Evolutionary conservation across 2,888 invertebrate genomes (phyloP), one percentile per base, ranked within the genome.

Genomic region (Diloba caeruleocephala): DNA sequence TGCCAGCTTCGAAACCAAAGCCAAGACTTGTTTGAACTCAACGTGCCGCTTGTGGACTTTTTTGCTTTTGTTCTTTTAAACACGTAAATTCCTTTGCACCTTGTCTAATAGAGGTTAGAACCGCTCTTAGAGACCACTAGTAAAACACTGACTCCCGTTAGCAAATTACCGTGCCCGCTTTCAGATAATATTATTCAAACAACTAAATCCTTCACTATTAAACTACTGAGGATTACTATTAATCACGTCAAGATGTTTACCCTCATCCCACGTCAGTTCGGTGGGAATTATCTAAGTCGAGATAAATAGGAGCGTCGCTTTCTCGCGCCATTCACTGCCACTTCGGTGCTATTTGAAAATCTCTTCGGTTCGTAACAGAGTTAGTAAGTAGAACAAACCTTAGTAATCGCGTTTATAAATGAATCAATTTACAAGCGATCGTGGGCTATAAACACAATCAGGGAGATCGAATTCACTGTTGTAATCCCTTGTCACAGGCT

Each of bases 181-280:
- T 66, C 64, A 78, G 78, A 82, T 82, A 82, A 82, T 84, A 82
- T 86, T 84, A 88, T 88, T 88, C 85, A 84, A 88, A 88, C 86
- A 85, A 85, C 78, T 84, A 86, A 89, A 85, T 87, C 85, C 86
- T 83, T 82, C 82, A 88, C 88, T 87, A 87, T 88, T 89, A 89
- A 90, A 88, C 88, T 87, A 88, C 85, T 87, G 81, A 83, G 88
- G 87, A 88, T 90, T 88, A 88, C 89, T 85, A 90, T 90, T 89
- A 90, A 89, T 90, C 89, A 90, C 88, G 88, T 85, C 89, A 89
- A 89, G 89, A 88, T 90, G 90, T 89, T 90, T 90, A 90, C 90
- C 89, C 90, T 90, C 86, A 90, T 90, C 89, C 85, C 77, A 77
- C 82, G 89, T 88, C 87, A 88, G 85, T 87, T 86, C 76, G 75